Evolutionary conservation across 92 coral and sea anemone species (phyloP), one percentile per base, ranked within the genome.

Genomic region (Palythoa grandiflora): DNA sequence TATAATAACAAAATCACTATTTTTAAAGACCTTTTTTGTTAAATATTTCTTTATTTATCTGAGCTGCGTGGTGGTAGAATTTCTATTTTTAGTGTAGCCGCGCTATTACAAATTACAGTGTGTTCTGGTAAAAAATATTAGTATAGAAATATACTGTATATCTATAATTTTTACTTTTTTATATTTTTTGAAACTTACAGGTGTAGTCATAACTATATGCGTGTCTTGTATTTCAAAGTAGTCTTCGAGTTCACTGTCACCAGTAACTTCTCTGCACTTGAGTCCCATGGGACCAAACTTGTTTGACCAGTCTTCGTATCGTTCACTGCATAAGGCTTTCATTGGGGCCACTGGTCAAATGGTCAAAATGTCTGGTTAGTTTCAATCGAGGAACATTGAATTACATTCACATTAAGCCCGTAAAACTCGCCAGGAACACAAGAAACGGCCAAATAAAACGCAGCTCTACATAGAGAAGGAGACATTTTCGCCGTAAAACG

Each of bases 281-380:
- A 97, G 87, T 17, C 98, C 99, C 68, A 97, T 89, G 14, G 94
- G 91, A 20, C 90, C 93, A 81, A 97, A 97, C 87, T 97, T 97
- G 59, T 78, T 39, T 10, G 94, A 76, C 99, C 99, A 97, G 89
- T 97, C 99, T 6, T 88, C 88, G 84, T 89, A 92, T 39, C 99
- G 90, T 66, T 97, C 99, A 74, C 98, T 97, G 68, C 99, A 97
- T 37, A 97, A 73, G n/a, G 99, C 99, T 88, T 97, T 97, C 99
- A 97, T 97, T 38, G 99, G 99, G 6, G 99, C 99, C 99, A 97
- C 99, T 95, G 72, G 10, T 21, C 17, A 68, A 87, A 47, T 16
- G 72, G 19, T 13, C 17, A 59, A 11, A 59, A 59, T 3, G 0
- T 59, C 65, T 59, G 5, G 65, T 70, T 7, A 15, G 37, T 68